Conservation (phyloP, 2,113 vertebrate genomes). For the Ciconia maguari region DNA sequence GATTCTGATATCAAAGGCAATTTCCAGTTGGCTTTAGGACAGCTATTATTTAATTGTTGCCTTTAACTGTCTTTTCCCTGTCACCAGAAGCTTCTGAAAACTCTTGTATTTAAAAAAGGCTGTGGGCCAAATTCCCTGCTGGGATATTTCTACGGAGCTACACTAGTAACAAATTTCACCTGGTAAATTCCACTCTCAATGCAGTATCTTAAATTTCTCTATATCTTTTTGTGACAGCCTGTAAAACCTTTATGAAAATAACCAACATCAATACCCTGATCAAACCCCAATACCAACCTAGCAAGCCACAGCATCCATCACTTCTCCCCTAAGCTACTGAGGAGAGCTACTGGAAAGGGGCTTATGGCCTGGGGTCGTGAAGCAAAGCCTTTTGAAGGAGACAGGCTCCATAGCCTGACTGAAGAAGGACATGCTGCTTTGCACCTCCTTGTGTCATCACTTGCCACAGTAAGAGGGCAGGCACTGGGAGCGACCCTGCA, state of each 20-base stretch:
- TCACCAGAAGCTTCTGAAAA: conserved; percentile 21
- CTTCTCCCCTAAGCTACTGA: neutral
- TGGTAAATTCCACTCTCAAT: neutral
- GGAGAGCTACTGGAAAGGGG: neutral
- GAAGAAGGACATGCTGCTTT: neutral
- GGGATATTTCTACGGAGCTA: neutral
- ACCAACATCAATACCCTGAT: neutral
- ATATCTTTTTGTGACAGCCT: neutral
- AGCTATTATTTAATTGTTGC: conserved; percentile 35
- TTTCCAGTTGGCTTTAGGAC: conserved; percentile 30
- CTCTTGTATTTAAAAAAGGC: neutral
- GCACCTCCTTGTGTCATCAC: fast-evolving
- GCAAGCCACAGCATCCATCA: neutral
- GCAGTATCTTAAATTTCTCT: neutral
- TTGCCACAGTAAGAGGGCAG: neutral
- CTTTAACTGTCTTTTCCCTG: neutral
- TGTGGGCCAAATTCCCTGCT: neutral
- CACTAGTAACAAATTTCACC: neutral
- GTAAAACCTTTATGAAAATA: neutral
- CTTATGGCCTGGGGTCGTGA: fast-evolving
- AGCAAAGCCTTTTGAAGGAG: neutral
- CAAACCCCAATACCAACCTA: neutral
- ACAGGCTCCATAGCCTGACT: neutral
- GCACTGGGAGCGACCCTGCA: neutral
- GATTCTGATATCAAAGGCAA: conserved; percentile 26